Evolutionary conservation across 2,888 invertebrate species (phyloP).

Genomic region (Caenorhabditis becei): DNA sequence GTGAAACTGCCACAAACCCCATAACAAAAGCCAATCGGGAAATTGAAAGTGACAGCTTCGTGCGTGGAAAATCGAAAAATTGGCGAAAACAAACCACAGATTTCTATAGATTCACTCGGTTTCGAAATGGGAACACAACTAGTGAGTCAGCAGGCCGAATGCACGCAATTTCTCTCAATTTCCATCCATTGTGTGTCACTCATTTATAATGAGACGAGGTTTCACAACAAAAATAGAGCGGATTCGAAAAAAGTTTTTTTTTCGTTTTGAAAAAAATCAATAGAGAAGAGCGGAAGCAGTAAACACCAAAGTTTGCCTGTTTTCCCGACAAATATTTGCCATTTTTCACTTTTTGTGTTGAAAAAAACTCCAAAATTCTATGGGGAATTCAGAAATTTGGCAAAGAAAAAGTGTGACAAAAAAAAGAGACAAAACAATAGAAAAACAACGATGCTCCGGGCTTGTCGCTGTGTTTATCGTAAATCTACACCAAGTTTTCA

Average conservation of each 20-base stretch:
- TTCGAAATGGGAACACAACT: not conserved
- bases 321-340: constrained; percentile 18
- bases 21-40: not conserved
- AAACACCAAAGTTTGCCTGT: constrained; percentile 16
- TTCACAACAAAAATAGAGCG: too few relatives aligned
- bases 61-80: not conserved
- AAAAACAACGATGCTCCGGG: constrained; percentile 17
- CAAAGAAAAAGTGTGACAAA: not conserved
- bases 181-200: not conserved
- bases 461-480: too few relatives aligned
- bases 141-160: not conserved
- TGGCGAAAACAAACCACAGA: not conserved
- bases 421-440: not conserved
- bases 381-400: constrained; percentile 1
- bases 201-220: too few relatives aligned
- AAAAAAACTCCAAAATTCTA: constrained; percentile 6
- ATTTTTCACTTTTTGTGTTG: not conserved
- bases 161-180: too few relatives aligned
- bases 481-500: not conserved
- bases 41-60: not conserved
- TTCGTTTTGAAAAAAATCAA: constrained; percentile 12
- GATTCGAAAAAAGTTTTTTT: not conserved
- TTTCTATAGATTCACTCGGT: not conserved
- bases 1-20: not conserved
- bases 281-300: not conserved